A percentile compares a stretch with the other conserved stretches of the same genome.
Evolutionary conservation across 2,888 invertebrate genomes (phyloP).

Genomic region (Arrhopalites spinosus): DNA sequence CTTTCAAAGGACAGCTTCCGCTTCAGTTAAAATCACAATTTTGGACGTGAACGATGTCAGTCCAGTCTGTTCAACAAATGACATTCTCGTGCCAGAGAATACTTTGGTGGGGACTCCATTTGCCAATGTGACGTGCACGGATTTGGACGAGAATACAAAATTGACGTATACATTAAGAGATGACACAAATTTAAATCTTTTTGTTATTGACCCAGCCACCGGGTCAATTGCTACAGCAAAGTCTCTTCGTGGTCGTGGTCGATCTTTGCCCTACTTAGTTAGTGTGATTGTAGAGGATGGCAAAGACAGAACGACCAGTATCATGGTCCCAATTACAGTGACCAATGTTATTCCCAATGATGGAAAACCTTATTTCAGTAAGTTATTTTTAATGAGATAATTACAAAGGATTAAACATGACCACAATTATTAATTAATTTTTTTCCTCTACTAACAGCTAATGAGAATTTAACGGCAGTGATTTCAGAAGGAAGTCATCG

Average conservation of each 20-base stretch:
- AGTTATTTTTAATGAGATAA: no score
- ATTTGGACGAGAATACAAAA: constrained; percentile 68
- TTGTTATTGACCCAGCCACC: constrained; percentile 48
- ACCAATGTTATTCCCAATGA: constrained; percentile 57
- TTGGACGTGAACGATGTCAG: constrained; percentile 80
- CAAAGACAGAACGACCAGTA: constrained; percentile 49
- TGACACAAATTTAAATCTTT: constrained; percentile 48
- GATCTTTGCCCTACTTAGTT: constrained; percentile 48
- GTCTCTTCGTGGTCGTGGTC: constrained; percentile 50
- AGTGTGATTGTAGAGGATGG: constrained; percentile 51
- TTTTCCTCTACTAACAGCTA: no score
- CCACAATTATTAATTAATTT: no score
- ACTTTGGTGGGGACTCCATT: constrained; percentile 70
- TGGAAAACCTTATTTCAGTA: constrained; percentile 57
- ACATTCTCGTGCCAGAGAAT: constrained; percentile 78
- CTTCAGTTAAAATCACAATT: constrained; percentile 60
- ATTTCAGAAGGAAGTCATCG: constrained; percentile 57
- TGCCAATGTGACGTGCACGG: constrained; percentile 71
- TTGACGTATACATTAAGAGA: constrained; percentile 46
- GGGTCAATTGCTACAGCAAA: constrained; percentile 48
- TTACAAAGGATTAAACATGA: no score
- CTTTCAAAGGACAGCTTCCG: constrained; percentile 69
- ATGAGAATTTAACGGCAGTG: constrained; percentile 56
- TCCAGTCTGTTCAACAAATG: constrained; percentile 67
- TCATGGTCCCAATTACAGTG: constrained; percentile 49